Percentiles rank a stretch among this genome's conserved stretches.
phyloP scores from a whole-genome alignment of 2,797 vertebrate genomes.

The Cynopterus sphinx region DNA sequence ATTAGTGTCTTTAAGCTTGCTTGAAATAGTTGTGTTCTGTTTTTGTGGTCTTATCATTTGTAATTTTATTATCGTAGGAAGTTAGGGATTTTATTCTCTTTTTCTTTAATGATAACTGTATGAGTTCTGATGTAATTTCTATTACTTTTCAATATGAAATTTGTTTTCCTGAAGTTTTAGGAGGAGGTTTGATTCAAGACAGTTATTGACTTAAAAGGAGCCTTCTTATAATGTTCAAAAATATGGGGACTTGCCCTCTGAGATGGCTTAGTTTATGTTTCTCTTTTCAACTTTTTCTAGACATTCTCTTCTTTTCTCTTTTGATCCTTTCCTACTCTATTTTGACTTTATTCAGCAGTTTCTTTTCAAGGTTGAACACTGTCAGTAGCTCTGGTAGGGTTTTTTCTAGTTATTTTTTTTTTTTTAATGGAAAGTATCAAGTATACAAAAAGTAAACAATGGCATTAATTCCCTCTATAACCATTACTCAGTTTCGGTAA shows the following conservation, averaged over 20 bases:
- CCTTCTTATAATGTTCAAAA: background rate
- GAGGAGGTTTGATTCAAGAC: background rate
- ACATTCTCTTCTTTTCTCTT: background rate
- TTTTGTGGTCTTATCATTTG: background rate
- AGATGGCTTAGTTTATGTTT: background rate
- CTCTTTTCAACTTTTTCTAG: background rate
- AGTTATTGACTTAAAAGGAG: background rate
- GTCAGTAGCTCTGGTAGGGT: background rate
- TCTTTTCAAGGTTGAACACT: background rate
- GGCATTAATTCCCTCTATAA: background rate
- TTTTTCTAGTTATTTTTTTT: background rate
- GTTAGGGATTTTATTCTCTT: background rate
- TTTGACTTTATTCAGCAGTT: background rate
- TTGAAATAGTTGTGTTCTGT: background rate
- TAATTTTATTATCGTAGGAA: background rate
- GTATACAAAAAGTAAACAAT: background rate
- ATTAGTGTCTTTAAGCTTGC: background rate
- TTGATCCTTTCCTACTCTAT: background rate
- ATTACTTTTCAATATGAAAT: background rate
- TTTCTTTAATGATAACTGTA: background rate
- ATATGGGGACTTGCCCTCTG: background rate
- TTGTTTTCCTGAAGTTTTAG: background rate
- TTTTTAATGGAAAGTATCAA: conserved; percentile 3
- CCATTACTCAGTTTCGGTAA: background rate
- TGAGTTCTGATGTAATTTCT: background rate